These are phyloP conservation scores for Acrobasis repandana DNA, from an alignment of 2,888 invertebrate genomes.

Conservation along the genomic window DNA sequence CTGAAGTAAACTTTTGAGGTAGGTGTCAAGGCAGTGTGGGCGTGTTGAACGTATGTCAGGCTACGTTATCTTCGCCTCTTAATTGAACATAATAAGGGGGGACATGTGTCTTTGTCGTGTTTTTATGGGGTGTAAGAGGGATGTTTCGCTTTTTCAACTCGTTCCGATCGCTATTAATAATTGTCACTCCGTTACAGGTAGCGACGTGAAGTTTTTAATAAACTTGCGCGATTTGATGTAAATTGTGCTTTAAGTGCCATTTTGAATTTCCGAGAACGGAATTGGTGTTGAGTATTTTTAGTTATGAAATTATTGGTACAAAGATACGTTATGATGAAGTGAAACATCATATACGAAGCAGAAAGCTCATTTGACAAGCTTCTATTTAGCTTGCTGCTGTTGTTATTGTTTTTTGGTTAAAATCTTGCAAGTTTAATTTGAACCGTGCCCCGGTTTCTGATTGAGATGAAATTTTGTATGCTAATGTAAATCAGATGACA, in stretches of 20 bases:
- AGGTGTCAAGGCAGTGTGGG: slow-evolving; percentile 47
- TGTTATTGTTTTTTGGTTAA: too few relatives aligned
- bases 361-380: too few relatives aligned
- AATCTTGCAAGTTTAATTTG: too few relatives aligned
- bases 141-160: slow-evolving; percentile 66
- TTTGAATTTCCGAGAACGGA: background rate
- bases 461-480: too few relatives aligned
- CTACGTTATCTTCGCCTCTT: slow-evolving; percentile 78
- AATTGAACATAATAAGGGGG: slow-evolving; percentile 81
- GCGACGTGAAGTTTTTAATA: slow-evolving; percentile 10
- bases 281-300: background rate
- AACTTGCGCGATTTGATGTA: slow-evolving; percentile 8
- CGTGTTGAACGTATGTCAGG: slow-evolving; percentile 69
- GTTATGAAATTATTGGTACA: background rate
- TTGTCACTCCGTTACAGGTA: slow-evolving; percentile 53
- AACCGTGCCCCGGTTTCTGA: too few relatives aligned
- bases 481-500: too few relatives aligned
- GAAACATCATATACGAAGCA: too few relatives aligned
- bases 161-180: slow-evolving; percentile 65
- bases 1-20: slow-evolving; percentile 23
- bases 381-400: too few relatives aligned
- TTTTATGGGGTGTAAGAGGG: slow-evolving; percentile 74
- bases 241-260: background rate
- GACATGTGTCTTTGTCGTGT: slow-evolving; percentile 81
- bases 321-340: too few relatives aligned